Percentiles rank a stretch among this genome's conserved stretches.
Conservation (phyloP, 2,797 vertebrate genomes). For the Acipenser transmontanus region DNA sequence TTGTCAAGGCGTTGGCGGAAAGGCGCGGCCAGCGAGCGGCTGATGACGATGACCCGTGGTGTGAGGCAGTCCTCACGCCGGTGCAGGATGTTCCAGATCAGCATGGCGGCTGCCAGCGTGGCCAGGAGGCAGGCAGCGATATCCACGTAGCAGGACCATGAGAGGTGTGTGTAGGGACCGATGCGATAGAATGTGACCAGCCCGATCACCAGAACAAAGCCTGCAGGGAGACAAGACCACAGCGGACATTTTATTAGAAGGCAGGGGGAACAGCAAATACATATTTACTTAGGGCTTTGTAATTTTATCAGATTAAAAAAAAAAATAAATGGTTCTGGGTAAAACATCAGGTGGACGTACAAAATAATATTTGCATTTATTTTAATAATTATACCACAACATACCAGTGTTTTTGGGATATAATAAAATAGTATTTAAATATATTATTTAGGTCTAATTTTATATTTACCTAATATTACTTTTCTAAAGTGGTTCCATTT, state of each 20-base stretch:
- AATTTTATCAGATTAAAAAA: too few relatives aligned
- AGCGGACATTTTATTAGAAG: neutral
- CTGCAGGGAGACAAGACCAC: slow-evolving; percentile 43
- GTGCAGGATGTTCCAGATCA: slow-evolving; percentile 96
- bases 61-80: slow-evolving; percentile 88
- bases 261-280: neutral
- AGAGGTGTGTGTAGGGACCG: slow-evolving; percentile 83
- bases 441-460: too few relatives aligned
- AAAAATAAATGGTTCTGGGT: too few relatives aligned
- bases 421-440: too few relatives aligned
- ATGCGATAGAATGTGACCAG: slow-evolving; percentile 94
- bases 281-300: too few relatives aligned
- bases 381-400: too few relatives aligned
- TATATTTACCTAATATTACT: too few relatives aligned
- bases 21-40: slow-evolving; percentile 71
- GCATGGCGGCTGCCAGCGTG: slow-evolving; percentile 85
- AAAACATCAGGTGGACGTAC: too few relatives aligned
- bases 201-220: slow-evolving; percentile 93
- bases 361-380: too few relatives aligned
- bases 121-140: slow-evolving; percentile 88
- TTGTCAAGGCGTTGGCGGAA: slow-evolving; percentile 82
- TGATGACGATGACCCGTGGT: slow-evolving; percentile 85
- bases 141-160: slow-evolving; percentile 92
- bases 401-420: too few relatives aligned
- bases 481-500: too few relatives aligned